Conservation (phyloP, 2,113 vertebrate genomes). For the Leucopsar rothschildi region DNA sequence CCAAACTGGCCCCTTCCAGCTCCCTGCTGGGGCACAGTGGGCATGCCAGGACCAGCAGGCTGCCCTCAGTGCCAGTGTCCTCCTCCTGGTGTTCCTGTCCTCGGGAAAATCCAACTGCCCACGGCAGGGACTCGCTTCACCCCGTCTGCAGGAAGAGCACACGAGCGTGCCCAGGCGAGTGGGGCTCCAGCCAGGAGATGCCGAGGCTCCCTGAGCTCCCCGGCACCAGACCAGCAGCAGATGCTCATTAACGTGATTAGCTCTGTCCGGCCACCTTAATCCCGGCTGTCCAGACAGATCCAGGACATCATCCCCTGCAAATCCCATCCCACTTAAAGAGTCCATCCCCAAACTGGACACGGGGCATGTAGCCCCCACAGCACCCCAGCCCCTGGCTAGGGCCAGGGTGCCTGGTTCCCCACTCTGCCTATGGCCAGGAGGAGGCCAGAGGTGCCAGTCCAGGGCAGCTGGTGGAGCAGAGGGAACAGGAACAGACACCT, state of each 20-base stretch:
- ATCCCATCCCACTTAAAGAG: background rate
- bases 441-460: background rate
- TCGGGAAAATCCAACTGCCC: accelerated
- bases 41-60: background rate
- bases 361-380: background rate
- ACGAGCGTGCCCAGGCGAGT: accelerated
- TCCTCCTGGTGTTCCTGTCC: background rate
- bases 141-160: background rate
- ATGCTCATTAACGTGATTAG: background rate
- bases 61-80: too few species aligned
- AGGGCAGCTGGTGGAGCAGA: background rate
- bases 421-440: background rate
- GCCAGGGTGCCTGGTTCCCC: too few species aligned
- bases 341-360: background rate
- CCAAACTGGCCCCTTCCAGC: background rate
- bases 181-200: background rate
- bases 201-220: background rate
- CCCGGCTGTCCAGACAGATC: background rate
- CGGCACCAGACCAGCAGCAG: background rate
- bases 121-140: accelerated
- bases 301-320: background rate
- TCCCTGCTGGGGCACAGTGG: background rate
- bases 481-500: background rate
- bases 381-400: too few species aligned
- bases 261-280: background rate